Conservation (phyloP, 2,797 vertebrate species). For the Sebastes flavidus region DNA sequence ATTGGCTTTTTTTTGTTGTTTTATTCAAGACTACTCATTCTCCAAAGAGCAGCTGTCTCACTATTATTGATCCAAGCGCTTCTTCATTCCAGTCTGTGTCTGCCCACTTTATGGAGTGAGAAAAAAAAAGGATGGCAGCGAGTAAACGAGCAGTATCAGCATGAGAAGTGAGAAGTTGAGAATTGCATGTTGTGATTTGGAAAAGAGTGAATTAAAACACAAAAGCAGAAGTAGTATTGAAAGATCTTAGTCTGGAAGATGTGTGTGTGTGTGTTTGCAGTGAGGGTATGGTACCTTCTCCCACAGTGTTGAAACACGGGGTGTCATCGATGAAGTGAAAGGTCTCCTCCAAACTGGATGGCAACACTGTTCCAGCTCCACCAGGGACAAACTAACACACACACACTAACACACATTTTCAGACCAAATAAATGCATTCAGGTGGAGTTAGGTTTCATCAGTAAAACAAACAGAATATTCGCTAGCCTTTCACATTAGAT, state of each 20-base stretch:
- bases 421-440: too few species aligned
- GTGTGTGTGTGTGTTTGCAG: not conserved
- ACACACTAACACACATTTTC: conserved; percentile 13
- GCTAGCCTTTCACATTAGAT: too few species aligned
- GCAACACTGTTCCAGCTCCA: conserved; percentile 86
- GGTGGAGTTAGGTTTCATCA: not conserved
- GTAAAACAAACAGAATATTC: too few species aligned
- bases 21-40: conserved; percentile 24
- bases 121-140: not conserved
- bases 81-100: conserved; percentile 22
- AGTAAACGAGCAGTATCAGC: not conserved
- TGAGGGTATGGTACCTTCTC: conserved; percentile 77
- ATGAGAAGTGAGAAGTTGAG: not conserved
- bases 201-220: not conserved
- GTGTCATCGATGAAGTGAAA: conserved; percentile 84
- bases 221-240: not conserved
- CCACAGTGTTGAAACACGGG: conserved; percentile 82
- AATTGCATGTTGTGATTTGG: not conserved
- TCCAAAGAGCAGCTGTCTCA: conserved; percentile 33
- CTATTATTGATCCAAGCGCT: conserved; percentile 48
- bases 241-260: not conserved
- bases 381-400: conserved; percentile 69
- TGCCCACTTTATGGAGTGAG: conserved; percentile 17
- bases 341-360: conserved; percentile 23
- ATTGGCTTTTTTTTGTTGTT: conserved; percentile 2